Evolutionary conservation across 2,113 vertebrate species (phyloP), one percentile per base, ranked within the genome.

Genomic region (Cyprinodon tularosa): DNA sequence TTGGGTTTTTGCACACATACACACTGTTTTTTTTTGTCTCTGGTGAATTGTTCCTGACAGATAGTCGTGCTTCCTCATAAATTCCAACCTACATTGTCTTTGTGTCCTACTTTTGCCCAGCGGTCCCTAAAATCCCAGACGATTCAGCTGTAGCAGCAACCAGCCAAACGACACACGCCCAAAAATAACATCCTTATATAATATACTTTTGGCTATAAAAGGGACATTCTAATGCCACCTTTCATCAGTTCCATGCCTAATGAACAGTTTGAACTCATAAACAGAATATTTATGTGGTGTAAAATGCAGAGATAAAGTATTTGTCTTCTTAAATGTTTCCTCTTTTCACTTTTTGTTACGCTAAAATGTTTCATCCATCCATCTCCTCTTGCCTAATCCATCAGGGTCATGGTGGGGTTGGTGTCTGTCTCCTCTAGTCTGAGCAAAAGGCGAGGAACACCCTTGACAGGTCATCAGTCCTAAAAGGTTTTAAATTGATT

Each of bases 81-180:
- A 86, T 71, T 62, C 77, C 82, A 84, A 83, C 89, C 84, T 78
- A 89, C 81, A 89, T 86, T 72, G 37, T 60, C 53, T 79, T 65
- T 81, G 71, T 0, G 74, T 82, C 86, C 84, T 70, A 87, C 66
- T 85, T 88, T 60, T 87, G 79, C 81, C 61, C 68, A 71, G 15
- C 62, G 62, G 71, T 78, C 69, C 76, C 62, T 53, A 39, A 62
- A 62, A 60, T 64, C 42, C 15, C 37, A 48, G 29, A 66, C 36
- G 40, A 39, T 62, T 48, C 39, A 12, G 62, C 57, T 47, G 38
- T 22, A n/a, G 17, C 60, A 60, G 11, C 39, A 75, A 44, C 37
- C 12, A 66, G 62, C 66, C 17, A 75, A 75, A 66, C 62, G 65
- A 36, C 44, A 64, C 64, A 62, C 48, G 65, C 73, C 39, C 22